phyloP scores from a whole-genome alignment of 64 coral and sea anemone species.

The Stichodactyla helianthus region DNA sequence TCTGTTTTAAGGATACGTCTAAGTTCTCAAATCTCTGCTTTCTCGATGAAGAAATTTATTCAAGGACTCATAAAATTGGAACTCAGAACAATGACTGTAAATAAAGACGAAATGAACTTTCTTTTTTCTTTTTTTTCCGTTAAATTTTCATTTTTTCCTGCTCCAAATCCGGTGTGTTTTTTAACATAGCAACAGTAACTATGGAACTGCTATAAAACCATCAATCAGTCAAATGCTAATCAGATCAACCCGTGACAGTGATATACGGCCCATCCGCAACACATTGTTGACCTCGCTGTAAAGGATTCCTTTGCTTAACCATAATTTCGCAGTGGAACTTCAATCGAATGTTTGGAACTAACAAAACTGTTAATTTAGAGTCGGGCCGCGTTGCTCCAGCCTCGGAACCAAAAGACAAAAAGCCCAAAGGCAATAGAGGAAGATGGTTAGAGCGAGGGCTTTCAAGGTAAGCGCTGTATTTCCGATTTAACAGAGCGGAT shows the following conservation, averaged over 20 bases:
- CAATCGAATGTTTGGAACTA: background rate
- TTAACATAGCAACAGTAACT: background rate
- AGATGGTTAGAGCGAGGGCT: slow-evolving; percentile 50
- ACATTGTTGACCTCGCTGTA: background rate
- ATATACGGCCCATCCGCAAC: background rate
- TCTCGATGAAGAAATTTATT: no score
- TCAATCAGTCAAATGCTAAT: background rate
- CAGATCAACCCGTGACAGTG: background rate
- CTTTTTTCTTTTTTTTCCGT: background rate
- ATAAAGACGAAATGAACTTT: background rate
- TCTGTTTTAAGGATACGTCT: no score
- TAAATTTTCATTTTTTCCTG: background rate
- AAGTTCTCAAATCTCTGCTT: no score
- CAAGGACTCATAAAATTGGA: no score
- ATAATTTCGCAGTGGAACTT: background rate
- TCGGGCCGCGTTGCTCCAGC: background rate
- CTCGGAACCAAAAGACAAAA: background rate
- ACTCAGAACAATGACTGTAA: no score
- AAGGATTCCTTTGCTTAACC: background rate
- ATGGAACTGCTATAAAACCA: background rate
- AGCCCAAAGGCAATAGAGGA: background rate
- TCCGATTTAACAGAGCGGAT: background rate
- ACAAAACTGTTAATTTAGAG: background rate
- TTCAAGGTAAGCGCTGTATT: slow-evolving; percentile 25
- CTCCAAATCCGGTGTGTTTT: background rate